These are phyloP conservation scores for Cerastis leucographa DNA, from an alignment of 2,888 invertebrate genomes.

Conservation along the genomic window DNA sequence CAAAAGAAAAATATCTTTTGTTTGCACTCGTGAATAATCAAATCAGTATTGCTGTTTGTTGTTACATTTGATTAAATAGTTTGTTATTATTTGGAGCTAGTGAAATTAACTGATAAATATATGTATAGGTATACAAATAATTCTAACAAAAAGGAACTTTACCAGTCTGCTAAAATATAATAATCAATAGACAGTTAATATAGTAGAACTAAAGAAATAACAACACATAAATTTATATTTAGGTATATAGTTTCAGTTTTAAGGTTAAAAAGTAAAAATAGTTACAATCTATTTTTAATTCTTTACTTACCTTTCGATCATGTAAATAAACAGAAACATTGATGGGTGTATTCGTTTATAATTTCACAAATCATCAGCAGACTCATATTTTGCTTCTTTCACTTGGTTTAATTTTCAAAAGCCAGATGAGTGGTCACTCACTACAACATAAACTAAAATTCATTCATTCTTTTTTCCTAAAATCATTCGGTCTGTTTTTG, in stretches of 20 bases:
- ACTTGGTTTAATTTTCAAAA: neutral
- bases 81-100: neutral
- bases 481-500: constrained; percentile 46
- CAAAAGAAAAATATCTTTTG: neutral
- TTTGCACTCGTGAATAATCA: neutral
- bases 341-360: neutral
- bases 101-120: neutral
- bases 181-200: neutral
- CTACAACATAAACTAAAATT: constrained; percentile 31
- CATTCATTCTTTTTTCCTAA: constrained; percentile 49
- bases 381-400: neutral
- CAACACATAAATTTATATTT: neutral
- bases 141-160: neutral
- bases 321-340: neutral
- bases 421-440: constrained; percentile 1
- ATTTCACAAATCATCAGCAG: neutral
- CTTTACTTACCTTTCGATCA: constrained; percentile 26
- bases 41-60: neutral
- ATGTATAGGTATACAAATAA: no score
- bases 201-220: neutral
- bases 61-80: neutral
- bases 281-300: constrained; percentile 5
- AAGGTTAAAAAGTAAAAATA: constrained; percentile 7
- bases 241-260: constrained; percentile 4
- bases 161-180: neutral